A percentile compares a stretch with the other conserved stretches of the same genome.
phyloP scores from a whole-genome alignment of 1,140 invertebrate genomes.

The Rhynchophorus ferrugineus region DNA sequence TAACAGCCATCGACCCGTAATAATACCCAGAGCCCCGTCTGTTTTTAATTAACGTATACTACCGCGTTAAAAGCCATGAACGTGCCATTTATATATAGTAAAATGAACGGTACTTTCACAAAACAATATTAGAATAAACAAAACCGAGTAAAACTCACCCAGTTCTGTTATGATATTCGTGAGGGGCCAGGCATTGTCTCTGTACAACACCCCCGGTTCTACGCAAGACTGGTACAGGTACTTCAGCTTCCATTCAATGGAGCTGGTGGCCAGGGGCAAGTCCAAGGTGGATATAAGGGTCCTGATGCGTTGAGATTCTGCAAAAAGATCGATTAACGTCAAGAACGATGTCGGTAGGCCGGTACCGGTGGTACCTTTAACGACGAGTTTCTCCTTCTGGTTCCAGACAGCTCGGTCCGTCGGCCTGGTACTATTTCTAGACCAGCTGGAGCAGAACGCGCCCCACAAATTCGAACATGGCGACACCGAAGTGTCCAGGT shows the following conservation, averaged over 20 bases:
- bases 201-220: conserved; percentile 40
- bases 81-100: no score
- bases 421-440: conserved; percentile 39
- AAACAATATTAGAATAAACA: no score
- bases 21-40: no score
- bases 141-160: conserved; percentile 31
- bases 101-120: no score
- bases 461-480: conserved; percentile 48
- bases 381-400: conserved; percentile 26
- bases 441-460: conserved; percentile 48
- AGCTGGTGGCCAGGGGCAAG: conserved; percentile 30
- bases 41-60: no score
- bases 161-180: conserved; percentile 38
- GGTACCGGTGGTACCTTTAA: conserved; percentile 30
- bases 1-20: no score
- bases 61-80: no score
- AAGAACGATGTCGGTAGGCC: no score
- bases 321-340: conserved; percentile 8
- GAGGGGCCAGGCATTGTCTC: conserved; percentile 37
- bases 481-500: conserved; percentile 39
- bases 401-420: conserved; percentile 39
- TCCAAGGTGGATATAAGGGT: conserved; percentile 38
- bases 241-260: conserved; percentile 42
- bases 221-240: conserved; percentile 44
- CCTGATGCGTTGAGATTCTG: conserved; percentile 34